Conservation (phyloP, 2,888 invertebrate species). For the Beris morrisii region DNA sequence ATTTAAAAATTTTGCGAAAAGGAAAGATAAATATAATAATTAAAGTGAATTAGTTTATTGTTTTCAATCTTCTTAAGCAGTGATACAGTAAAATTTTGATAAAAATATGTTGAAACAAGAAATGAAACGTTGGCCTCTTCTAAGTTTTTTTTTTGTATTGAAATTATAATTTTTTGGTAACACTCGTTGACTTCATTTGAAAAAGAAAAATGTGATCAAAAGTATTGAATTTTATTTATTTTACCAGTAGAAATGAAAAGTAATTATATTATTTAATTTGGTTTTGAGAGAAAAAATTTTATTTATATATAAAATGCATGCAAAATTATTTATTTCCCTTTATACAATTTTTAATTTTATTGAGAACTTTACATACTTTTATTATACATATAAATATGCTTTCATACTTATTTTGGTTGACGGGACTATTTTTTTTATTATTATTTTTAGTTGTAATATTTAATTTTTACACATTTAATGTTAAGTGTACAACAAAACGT, state of each 20-base stretch:
- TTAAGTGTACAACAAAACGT: constrained; percentile 6
- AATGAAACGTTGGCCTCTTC: constrained; percentile 44
- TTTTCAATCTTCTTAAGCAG: background rate
- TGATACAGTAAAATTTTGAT: constrained; percentile 1
- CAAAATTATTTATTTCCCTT: constrained; percentile 31
- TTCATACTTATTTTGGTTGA: constrained; percentile 51
- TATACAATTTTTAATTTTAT: constrained; percentile 26
- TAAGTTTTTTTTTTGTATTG: constrained; percentile 30
- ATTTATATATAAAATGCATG: constrained; percentile 32
- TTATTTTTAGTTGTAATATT: constrained; percentile 25
- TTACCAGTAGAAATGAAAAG: constrained; percentile 12
- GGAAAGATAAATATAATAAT: constrained; percentile 9
- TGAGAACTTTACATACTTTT: constrained; percentile 21
- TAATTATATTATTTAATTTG: constrained; percentile 5
- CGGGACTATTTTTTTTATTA: constrained; percentile 52
- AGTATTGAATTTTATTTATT: constrained; percentile 38
- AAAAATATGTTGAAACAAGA: constrained; percentile 27
- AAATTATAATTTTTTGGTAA: constrained; percentile 36
- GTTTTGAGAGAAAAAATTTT: constrained; percentile 18
- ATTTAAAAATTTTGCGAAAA: constrained; percentile 20
- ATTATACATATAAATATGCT: constrained; percentile 29
- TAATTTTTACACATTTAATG: constrained; percentile 4
- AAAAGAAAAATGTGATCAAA: constrained; percentile 30
- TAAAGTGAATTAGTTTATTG: constrained; percentile 29
- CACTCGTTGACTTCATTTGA: constrained; percentile 25